Conservation (phyloP, 2,113 vertebrate genomes). For the Acrocephalus arundinaceus region DNA sequence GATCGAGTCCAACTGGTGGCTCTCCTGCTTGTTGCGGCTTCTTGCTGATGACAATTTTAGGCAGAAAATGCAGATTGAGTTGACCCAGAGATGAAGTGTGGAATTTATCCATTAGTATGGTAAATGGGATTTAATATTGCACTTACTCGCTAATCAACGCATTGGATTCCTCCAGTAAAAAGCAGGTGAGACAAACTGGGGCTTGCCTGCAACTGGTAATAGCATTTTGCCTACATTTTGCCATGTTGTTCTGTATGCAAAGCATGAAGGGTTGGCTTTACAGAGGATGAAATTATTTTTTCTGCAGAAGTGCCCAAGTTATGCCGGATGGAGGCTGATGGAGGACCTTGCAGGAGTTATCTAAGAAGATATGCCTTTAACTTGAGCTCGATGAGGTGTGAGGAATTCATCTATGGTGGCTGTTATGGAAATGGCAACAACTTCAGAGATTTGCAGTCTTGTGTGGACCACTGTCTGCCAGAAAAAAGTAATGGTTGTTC, state of each 20-base stretch:
- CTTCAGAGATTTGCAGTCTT: slow-evolving; percentile 77
- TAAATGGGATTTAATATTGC: neutral
- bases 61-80: neutral
- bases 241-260: fast-evolving
- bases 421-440: slow-evolving; percentile 81
- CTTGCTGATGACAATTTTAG: neutral
- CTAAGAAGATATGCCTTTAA: slow-evolving; percentile 84
- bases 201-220: fast-evolving
- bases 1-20: neutral
- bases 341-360: slow-evolving; percentile 72
- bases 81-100: fast-evolving
- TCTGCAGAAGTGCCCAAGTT: slow-evolving; percentile 83
- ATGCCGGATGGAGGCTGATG: slow-evolving; percentile 80
- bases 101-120: neutral
- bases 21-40: too few species aligned
- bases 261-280: neutral
- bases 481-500: slow-evolving; percentile 74
- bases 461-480: slow-evolving; percentile 82
- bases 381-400: slow-evolving; percentile 86
- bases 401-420: slow-evolving; percentile 79
- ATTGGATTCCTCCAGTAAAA: neutral
- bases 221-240: fast-evolving
- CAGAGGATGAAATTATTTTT: neutral
- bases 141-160: neutral
- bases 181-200: neutral